phyloP scores from a whole-genome alignment of 2,888 invertebrate genomes.

The Scaptomyza cyrtandrae region DNA sequence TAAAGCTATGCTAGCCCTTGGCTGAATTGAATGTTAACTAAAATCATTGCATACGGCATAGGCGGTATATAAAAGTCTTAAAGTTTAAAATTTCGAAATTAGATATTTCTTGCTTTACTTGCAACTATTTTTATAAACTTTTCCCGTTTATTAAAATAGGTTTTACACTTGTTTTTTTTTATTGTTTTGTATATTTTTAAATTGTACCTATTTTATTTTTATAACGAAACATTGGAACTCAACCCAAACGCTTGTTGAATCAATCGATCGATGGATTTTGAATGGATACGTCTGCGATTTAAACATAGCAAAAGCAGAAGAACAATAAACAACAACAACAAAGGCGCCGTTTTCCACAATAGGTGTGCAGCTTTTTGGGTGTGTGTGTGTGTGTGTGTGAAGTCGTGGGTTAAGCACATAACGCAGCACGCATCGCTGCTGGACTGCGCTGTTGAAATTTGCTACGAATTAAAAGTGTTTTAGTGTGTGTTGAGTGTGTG shows the following conservation, averaged over 20 bases:
- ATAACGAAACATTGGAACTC: no score
- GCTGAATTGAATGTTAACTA: no score
- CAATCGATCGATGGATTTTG: conserved; percentile 17
- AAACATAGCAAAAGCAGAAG: conserved; percentile 39
- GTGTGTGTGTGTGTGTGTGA: conserved; percentile 66
- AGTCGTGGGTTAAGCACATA: conserved; percentile 51
- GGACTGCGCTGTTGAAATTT: conserved; percentile 1
- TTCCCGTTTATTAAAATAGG: no score
- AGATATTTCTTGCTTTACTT: no score
- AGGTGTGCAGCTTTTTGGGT: conserved; percentile 37
- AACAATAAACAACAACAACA: conserved; percentile 32
- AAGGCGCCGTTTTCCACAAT: conserved; percentile 26
- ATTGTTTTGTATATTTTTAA: no score
- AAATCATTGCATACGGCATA: no score
- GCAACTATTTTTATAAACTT: no score
- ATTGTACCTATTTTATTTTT: no score
- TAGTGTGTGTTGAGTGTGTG: conserved; percentile 1
- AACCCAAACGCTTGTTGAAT: neutral
- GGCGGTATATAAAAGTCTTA: no score
- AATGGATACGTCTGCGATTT: conserved; percentile 26
- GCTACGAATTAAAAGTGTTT: conserved; percentile 6
- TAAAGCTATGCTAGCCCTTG: no score
- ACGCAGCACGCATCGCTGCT: conserved; percentile 49
- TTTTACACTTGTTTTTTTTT: no score
- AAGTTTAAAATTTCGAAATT: no score